Base-by-base conservation (phyloP, 2,888 invertebrate species). In the Cordylochernes scorpioides region DNA sequence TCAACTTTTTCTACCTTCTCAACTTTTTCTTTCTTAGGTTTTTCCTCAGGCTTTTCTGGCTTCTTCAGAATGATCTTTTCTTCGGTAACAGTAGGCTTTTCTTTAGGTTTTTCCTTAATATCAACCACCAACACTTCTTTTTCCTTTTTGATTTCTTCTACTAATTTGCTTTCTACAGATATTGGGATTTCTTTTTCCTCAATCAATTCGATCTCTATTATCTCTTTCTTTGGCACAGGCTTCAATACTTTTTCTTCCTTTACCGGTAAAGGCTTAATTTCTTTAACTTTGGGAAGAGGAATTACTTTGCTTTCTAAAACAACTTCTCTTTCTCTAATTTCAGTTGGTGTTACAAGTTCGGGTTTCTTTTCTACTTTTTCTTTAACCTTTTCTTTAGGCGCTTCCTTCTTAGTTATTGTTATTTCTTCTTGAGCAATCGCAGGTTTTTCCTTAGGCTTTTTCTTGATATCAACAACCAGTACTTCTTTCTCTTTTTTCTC, bases 1-100 rank as follows among this genome's bases (percentile, higher is more conserved):
- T 28, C 31, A 17, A 8, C 24, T 15, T 19, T 28, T 15, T 18
- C 30, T 15, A 33, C 37, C 16, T 35, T 32, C 12, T 35, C 29
- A 6, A 35, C 5, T 2, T 18, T 22, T 7, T 30, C 28, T 21
- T 32, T 30, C n/a, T 34, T 28, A 4, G 30, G 29, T 14, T 31
- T 34, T 27, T 25, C 21, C 12, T 29, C 31, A 5, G n/a, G 5
- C 17, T 29, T 27, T 7, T 32, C 30, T 15, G 10, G 8, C 6
- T 24, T 16, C 13, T 25, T n/a, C 7, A 24, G 13, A 5, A n/a
- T 32, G 5, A 19, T 10, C 8, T 17, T 17, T 25, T 12, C 22
- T 14, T 29, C 22, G n/a, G n/a, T n/a, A n/a, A n/a, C n/a, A n/a
- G n/a, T n/a, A n/a, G n/a, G n/a, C n/a, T n/a, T n/a, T n/a, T n/a